These are phyloP conservation scores for Yponomeuta sedellus DNA, from an alignment of 2,888 invertebrate species.

Conservation along the genomic window DNA sequence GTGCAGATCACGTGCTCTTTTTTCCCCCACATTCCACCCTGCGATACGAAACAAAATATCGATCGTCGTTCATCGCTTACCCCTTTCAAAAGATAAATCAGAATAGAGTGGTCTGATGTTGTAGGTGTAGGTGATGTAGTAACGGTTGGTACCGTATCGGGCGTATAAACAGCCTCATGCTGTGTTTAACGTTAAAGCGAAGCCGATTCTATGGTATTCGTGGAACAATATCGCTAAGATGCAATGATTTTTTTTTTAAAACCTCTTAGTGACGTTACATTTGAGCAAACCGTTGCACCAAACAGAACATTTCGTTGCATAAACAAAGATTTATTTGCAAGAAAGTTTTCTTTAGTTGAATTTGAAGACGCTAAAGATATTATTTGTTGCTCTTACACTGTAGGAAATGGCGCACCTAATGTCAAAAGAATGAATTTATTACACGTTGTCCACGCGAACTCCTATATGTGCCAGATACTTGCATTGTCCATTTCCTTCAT, in stretches of 20 bases:
- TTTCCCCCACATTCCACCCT: constrained; percentile 60
- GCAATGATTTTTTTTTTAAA: constrained; percentile 10
- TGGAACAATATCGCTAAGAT: constrained; percentile 14
- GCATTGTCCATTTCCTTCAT: constrained; percentile 33
- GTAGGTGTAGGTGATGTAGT: not conserved
- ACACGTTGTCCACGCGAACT: constrained; percentile 28
- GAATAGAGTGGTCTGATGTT: not conserved
- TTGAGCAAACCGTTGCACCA: not conserved
- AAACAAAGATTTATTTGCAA: not conserved
- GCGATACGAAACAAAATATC: constrained; percentile 36
- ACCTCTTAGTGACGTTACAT: not conserved
- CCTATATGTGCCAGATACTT: constrained; percentile 4
- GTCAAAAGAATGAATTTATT: constrained; percentile 29
- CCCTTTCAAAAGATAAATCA: constrained; percentile 21
- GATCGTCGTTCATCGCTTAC: constrained; percentile 45
- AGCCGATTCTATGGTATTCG: constrained; percentile 7
- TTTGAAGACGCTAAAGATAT: too few species aligned
- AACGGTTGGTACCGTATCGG: not conserved
- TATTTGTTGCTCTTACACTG: not conserved
- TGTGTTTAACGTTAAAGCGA: constrained; percentile 8
- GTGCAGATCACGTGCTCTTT: constrained; percentile 64
- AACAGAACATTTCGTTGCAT: not conserved
- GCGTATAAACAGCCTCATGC: constrained; percentile 7
- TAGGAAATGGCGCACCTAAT: constrained; percentile 26
- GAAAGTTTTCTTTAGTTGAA: too few species aligned